Conservation (phyloP, 2,797 vertebrate genomes). For the Danio choprae region DNA sequence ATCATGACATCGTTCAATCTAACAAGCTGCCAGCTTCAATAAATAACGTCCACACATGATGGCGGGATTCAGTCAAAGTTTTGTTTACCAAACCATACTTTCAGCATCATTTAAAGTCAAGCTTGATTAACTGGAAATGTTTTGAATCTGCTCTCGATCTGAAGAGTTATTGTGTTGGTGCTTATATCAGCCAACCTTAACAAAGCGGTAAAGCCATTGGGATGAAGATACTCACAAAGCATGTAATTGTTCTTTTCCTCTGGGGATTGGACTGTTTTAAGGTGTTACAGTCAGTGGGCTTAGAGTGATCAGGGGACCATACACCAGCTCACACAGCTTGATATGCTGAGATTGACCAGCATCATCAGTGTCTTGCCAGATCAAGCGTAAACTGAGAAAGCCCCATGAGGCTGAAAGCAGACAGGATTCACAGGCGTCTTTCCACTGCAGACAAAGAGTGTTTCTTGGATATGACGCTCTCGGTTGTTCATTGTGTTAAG, state of each 20-base stretch:
- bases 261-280: slow-evolving; percentile 12
- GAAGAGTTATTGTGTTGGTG: not conserved
- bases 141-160: slow-evolving; percentile 8
- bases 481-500: slow-evolving; percentile 16
- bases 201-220: slow-evolving; percentile 19
- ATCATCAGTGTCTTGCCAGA: slow-evolving; percentile 40
- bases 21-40: not conserved
- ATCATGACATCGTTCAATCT: not conserved
- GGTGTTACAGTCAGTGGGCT: not conserved
- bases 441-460: not conserved
- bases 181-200: slow-evolving; percentile 16
- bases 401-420: slow-evolving; percentile 14
- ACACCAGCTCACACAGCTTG: slow-evolving; percentile 35
- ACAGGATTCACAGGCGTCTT: slow-evolving; percentile 12
- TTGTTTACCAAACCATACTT: slow-evolving; percentile 2
- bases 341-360: slow-evolving; percentile 5
- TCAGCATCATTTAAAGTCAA: slow-evolving; percentile 6
- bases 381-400: slow-evolving; percentile 31
- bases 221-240: slow-evolving; percentile 14
- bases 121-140: not conserved
- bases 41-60: not conserved
- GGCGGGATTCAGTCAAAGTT: not conserved
- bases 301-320: slow-evolving; percentile 35
- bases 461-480: slow-evolving; percentile 27
- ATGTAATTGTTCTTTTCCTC: slow-evolving; percentile 23